Evolutionary conservation across 1,140 invertebrate species (phyloP).

Genomic region (Protaetia brevitarsis): DNA sequence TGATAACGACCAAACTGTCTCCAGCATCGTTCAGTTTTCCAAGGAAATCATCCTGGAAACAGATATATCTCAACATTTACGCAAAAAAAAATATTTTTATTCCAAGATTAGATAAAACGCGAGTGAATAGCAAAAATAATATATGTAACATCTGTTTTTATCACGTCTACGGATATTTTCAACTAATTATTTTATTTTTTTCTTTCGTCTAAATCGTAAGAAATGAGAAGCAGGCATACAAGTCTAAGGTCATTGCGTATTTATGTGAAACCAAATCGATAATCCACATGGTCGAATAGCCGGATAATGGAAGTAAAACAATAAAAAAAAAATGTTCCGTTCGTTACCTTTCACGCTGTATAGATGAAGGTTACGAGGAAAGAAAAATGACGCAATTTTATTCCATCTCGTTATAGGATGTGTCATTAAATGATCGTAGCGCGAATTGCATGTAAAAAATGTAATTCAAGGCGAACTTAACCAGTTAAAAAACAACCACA

Average conservation of each 20-base stretch:
- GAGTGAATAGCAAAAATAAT: no score
- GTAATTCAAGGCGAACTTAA: neutral
- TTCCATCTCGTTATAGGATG: neutral
- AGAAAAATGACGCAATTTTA: neutral
- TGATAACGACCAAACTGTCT: slow-evolving; percentile 81
- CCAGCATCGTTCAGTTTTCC: slow-evolving; percentile 71
- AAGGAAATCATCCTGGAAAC: slow-evolving; percentile 62
- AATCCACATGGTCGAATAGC: neutral
- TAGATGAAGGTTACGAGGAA: neutral
- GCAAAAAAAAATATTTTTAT: neutral
- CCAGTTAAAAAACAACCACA: neutral
- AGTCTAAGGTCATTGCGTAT: neutral
- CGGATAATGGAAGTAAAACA: neutral
- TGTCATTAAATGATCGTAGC: neutral
- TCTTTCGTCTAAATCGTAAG: neutral
- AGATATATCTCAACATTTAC: neutral
- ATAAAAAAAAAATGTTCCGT: neutral
- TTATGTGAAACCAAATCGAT: slow-evolving; percentile 1
- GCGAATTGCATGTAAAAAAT: neutral
- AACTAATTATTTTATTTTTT: no score
- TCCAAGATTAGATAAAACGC: slow-evolving; percentile 1
- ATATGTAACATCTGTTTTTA: no score
- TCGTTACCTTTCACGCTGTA: neutral
- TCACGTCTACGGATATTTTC: no score
- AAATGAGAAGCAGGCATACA: neutral